These are phyloP conservation scores for Apamea anceps DNA, from an alignment of 2,888 invertebrate species.

Conservation along the genomic window DNA sequence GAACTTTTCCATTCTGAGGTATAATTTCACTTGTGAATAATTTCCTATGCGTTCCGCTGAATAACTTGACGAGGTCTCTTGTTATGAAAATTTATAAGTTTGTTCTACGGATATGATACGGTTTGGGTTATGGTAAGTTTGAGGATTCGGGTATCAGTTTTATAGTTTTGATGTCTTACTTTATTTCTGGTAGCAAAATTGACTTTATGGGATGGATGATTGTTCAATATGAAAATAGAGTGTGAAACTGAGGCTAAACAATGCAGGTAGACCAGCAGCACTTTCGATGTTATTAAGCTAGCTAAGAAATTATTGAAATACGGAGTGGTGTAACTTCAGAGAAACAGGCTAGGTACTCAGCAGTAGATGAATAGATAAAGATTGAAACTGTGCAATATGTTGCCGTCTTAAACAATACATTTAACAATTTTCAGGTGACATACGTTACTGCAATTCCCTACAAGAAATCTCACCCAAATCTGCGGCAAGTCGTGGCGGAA, in stretches of 20 bases:
- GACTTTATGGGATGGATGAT: not conserved
- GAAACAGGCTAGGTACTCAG: not conserved
- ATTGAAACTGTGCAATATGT: not conserved
- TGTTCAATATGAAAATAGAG: not conserved
- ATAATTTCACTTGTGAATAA: conserved; percentile 77
- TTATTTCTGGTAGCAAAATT: conserved; percentile 7
- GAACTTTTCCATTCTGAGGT: conserved; percentile 74
- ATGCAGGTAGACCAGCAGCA: not conserved
- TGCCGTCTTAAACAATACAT: not conserved
- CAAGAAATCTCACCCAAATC: conserved; percentile 64
- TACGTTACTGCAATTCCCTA: conserved; percentile 69
- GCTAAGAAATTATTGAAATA: not conserved
- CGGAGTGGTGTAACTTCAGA: not conserved
- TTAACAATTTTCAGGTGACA: conserved; percentile 69
- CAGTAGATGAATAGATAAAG: not conserved
- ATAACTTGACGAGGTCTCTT: conserved; percentile 71
- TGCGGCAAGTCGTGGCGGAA: conserved; percentile 70
- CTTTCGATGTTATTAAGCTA: not conserved
- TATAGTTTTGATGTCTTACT: conserved; percentile 19
- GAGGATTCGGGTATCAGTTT: conserved; percentile 16
- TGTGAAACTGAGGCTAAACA: not conserved
- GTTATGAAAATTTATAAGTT: conserved; percentile 67
- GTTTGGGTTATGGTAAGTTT: conserved; percentile 47
- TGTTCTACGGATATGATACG: conserved; percentile 57
- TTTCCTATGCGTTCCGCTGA: conserved; percentile 70